Base-by-base conservation (phyloP, 2,113 vertebrate genomes). In the Phaethon lepturus region DNA sequence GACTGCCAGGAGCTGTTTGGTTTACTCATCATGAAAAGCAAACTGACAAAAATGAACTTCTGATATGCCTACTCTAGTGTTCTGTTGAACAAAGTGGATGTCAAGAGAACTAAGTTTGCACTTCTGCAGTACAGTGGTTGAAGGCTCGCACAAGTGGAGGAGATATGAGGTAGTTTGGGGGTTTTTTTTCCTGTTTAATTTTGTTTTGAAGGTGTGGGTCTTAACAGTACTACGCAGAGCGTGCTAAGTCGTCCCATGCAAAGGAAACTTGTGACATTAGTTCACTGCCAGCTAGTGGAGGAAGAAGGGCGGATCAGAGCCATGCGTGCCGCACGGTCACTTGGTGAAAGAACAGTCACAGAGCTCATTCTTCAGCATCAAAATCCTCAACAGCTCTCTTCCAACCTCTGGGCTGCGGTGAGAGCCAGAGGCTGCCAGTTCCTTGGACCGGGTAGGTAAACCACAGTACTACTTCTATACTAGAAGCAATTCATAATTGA, bases 301-400 rank as follows among this genome's bases (percentile, higher is more conserved):
- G 99, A 99, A 97, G 99, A 99, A 96, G 99, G 99, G 29, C 98
- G 99, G 9, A 99, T 99, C 38, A 98, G 99, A 95, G 99, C 99
- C 83, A 99, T 99, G 99, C 98, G 99, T 93, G 99, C 99, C 7
- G 99, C 99, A 3, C 99, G 99, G 33, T 99, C 99, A 0, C 98
- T 99, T 81, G 99, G 99, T 9, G 99, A 99, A 97, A 98, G 99
- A 71, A 99, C 99, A 13, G 99, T 99, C 94, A 99, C 99, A 13
- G 99, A 99, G 89, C 99, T 99, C 97, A 99, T 99, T 96, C 98
- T 99, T 74, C 99, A 99, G 97, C 99, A 99, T 93, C 99, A 99
- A 95, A 99, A 99, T 87, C 99, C 99, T 67, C 99, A 99, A 95
- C 99, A 99, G 83, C 99, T 99, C 64, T 99, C 99, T n/a, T 99